Evolutionary conservation across 2,888 invertebrate species (phyloP).

Genomic region (Drosophila yooni): DNA sequence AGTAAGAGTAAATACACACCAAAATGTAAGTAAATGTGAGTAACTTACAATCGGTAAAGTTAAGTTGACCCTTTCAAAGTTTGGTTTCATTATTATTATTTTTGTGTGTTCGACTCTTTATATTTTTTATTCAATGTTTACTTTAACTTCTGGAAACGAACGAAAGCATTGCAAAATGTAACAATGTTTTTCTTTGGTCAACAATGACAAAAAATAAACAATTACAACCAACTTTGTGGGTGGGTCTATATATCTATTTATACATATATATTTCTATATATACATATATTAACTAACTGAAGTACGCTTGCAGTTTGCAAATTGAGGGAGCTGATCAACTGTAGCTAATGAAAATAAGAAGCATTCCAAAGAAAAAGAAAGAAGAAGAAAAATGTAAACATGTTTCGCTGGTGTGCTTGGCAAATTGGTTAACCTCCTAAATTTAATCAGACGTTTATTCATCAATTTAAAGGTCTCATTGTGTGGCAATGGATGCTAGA

Average conservation of each 20-base stretch:
- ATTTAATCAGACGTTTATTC: slow-evolving; percentile 69
- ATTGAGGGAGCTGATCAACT: background rate
- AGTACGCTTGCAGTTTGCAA: background rate
- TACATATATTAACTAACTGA: background rate
- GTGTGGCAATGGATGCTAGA: slow-evolving; percentile 59
- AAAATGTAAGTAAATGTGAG: background rate
- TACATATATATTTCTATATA: background rate
- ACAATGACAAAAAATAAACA: slow-evolving; percentile 39
- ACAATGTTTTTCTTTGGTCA: slow-evolving; percentile 68
- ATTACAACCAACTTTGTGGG: slow-evolving; percentile 14
- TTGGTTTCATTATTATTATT: slow-evolving; percentile 1
- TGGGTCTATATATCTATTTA: slow-evolving; percentile 11
- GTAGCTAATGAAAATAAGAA: background rate
- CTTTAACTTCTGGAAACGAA: slow-evolving; percentile 35
- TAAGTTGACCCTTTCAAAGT: background rate
- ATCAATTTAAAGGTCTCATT: slow-evolving; percentile 69
- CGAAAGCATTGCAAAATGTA: slow-evolving; percentile 50
- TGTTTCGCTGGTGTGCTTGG: slow-evolving; percentile 18
- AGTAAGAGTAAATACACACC: background rate
- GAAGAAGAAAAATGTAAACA: slow-evolving; percentile 19
- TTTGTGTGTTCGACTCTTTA: slow-evolving; percentile 24
- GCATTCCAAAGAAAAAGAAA: background rate
- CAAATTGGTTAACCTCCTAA: slow-evolving; percentile 33
- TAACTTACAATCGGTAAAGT: slow-evolving; percentile 8
- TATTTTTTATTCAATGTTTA: slow-evolving; percentile 56